These are phyloP conservation scores for Microctonus brassicae DNA, from an alignment of 2,888 invertebrate genomes.

Conservation along the genomic window DNA sequence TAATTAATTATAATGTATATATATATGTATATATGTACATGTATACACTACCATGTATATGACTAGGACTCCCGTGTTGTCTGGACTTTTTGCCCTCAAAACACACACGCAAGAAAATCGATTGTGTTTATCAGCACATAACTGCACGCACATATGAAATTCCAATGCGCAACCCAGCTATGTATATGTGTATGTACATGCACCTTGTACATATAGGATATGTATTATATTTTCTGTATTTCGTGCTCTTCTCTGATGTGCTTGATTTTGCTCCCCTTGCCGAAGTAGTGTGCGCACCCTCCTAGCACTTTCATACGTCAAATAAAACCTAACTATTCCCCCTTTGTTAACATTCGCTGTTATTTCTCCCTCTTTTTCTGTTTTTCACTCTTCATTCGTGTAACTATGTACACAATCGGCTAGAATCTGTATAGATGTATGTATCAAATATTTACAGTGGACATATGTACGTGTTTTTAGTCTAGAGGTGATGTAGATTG, in stretches of 20 bases:
- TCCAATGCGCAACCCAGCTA: constrained; percentile 30
- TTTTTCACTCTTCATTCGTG: too few species aligned
- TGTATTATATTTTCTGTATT: too few species aligned
- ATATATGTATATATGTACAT: neutral
- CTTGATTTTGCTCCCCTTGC: neutral
- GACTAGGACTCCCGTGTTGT: neutral
- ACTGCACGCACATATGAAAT: constrained; percentile 32
- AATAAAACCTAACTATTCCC: too few species aligned
- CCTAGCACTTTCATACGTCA: too few species aligned
- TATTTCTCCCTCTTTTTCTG: too few species aligned
- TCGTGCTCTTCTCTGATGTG: neutral
- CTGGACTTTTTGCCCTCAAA: constrained; percentile 21
- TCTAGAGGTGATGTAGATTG: too few species aligned
- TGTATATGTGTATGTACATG: neutral
- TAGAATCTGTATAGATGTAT: neutral
- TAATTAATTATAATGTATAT: neutral
- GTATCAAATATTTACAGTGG: too few species aligned
- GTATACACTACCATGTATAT: neutral
- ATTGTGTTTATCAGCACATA: constrained; percentile 34
- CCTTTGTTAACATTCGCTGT: too few species aligned
- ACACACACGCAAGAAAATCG: constrained; percentile 30
- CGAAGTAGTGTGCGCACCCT: too few species aligned
- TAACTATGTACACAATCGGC: neutral
- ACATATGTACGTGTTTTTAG: too few species aligned
- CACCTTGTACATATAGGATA: too few species aligned